Base-by-base conservation (phyloP, 2,113 vertebrate species). In the Ictalurus furcatus region DNA sequence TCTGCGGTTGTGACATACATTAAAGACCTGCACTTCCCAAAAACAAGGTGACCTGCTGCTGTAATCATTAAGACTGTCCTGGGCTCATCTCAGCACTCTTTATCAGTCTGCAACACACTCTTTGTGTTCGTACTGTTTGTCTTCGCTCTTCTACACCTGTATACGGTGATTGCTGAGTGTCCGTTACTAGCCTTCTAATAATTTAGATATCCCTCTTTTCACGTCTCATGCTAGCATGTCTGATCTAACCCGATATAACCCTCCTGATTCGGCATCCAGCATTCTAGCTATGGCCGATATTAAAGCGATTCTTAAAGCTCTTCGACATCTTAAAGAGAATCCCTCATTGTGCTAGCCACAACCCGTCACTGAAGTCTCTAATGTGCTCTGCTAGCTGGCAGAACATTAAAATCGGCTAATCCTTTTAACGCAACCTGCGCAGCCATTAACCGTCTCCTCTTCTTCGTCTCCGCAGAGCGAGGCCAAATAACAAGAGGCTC, bases 341-440 rank as follows among this genome's bases (percentile, higher is more conserved):
- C 74, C 44, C 40, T 82, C 87, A 91, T 82, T 85, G 48, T 87
- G 78, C 74, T 56, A 78, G 73, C 79, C 79, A 63, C 37, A 30
- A 65, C 71, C 65, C 76, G 88, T 88, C 88, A 85, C 87, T 21
- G 17, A 40, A 84, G 73, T 44, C 74, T 84, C 79, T 87, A 84
- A 89, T 56, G 74, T 76, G 89, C 90, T 92, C 92, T 67, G 56
- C 84, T 79, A 82, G 89, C 89, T 87, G 37, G 87, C 54, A 85
- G 82, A 79, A 69, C 54, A 28, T 89, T 93, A 91, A 89, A 86
- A 85, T 89, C 63, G 34, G 88, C 89, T 93, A 92, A 92, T 92
- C 89, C 92, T 90, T 87, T 85, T 90, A 92, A 92, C 82, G 85
- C 88, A 85, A 90, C 92, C 88, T 89, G 87, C 23, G 58, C 79